Evolutionary conservation across 2,113 vertebrate genomes (phyloP).

Genomic region (Prunella fulvescens): DNA sequence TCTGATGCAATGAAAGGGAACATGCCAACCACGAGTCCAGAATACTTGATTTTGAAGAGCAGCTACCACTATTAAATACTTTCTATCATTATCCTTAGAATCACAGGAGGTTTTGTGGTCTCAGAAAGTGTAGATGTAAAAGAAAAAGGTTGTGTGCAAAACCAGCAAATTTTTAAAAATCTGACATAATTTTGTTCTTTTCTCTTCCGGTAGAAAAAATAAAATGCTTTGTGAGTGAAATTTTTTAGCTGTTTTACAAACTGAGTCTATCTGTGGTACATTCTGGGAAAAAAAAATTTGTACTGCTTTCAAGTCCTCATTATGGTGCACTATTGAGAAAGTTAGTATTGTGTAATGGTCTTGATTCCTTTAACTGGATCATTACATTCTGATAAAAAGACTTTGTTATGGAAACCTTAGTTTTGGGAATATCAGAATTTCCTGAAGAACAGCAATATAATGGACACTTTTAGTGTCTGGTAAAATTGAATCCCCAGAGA

Average conservation of each 20-base stretch:
- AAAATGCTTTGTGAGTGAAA: background rate
- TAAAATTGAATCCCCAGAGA: background rate
- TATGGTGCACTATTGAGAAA: background rate
- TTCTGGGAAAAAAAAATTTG: background rate
- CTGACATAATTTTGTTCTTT: background rate
- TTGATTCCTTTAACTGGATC: slow-evolving; percentile 15
- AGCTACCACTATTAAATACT: background rate
- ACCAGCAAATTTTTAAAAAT: background rate
- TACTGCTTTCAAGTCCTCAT: background rate
- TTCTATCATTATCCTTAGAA: background rate
- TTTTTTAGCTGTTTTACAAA: background rate
- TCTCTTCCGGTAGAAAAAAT: background rate
- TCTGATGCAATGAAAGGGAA: background rate
- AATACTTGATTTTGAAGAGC: background rate
- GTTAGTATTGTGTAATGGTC: background rate
- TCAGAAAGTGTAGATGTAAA: background rate
- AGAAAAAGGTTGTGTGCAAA: background rate
- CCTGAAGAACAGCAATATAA: background rate
- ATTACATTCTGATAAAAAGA: slow-evolving; percentile 34
- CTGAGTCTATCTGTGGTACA: background rate
- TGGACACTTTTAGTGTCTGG: background rate
- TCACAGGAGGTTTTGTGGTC: background rate
- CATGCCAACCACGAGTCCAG: background rate
- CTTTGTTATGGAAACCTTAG: background rate
- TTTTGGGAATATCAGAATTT: slow-evolving; percentile 13